Conservation (phyloP, 2,888 invertebrate species). For the Hololepta plana region DNA sequence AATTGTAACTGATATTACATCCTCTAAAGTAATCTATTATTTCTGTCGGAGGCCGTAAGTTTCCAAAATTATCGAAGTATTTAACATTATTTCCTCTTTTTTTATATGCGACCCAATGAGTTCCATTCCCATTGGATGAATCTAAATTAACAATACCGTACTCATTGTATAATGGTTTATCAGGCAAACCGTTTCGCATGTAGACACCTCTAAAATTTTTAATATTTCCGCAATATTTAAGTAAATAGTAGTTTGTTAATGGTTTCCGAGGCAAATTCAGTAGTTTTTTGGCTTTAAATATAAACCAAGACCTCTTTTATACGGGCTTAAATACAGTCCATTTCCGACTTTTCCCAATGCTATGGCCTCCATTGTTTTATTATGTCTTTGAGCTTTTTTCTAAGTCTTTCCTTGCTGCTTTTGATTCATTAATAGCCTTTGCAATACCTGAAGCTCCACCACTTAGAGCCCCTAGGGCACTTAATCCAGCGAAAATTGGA, state of each 20-base stretch:
- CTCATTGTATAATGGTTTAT: constrained; percentile 11
- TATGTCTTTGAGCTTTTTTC: constrained; percentile 14
- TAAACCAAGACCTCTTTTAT: constrained; percentile 13
- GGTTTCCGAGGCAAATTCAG: constrained; percentile 11
- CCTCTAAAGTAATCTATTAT: constrained; percentile 7
- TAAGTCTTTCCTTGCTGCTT: constrained; percentile 11
- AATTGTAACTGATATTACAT: constrained; percentile 7
- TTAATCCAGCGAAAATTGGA: constrained; percentile 14
- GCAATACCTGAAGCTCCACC: constrained; percentile 13
- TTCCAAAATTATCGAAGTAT: constrained; percentile 13
- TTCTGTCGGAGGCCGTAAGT: constrained; percentile 7
- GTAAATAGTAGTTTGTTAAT: constrained; percentile 12
- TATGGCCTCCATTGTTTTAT: constrained; percentile 15
- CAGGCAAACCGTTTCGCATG: constrained; percentile 14
- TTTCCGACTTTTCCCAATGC: constrained; percentile 14
- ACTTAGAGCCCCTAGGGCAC: constrained; percentile 11
- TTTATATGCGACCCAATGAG: constrained; percentile 21
- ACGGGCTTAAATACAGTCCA: constrained; percentile 12
- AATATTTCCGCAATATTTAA: constrained; percentile 9
- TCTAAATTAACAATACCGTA: constrained; percentile 18
- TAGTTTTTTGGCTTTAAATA: constrained; percentile 12
- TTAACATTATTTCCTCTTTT: constrained; percentile 15
- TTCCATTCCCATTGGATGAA: constrained; percentile 12
- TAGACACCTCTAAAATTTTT: constrained; percentile 15
- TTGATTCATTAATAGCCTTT: constrained; percentile 14